A percentile compares a stretch with the other conserved stretches of the same genome.
Conservation (phyloP, 2,113 vertebrate species). For the Spea multiplicata region DNA sequence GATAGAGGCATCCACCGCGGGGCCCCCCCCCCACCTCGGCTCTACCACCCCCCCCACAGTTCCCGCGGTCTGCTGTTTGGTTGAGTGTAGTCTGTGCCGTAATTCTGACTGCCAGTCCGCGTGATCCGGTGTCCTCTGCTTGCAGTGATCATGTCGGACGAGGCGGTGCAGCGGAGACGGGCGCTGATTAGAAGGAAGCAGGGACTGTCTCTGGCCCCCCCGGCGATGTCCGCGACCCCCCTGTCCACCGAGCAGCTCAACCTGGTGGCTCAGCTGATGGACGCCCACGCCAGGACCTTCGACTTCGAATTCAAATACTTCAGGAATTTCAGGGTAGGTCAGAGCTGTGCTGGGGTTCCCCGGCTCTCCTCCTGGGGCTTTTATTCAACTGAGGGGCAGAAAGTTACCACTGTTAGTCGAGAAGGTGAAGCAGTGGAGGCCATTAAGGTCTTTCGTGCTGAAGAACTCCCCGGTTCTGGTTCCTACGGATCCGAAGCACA, state of each 20-base stretch:
- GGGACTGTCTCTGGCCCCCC: not conserved
- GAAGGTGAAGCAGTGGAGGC: too few relatives aligned
- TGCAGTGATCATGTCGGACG: constrained; percentile 71
- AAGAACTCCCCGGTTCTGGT: too few relatives aligned
- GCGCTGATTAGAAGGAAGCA: constrained; percentile 62
- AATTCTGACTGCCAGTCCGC: not conserved
- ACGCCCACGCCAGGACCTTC: constrained; percentile 63
- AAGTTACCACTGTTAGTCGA: too few relatives aligned
- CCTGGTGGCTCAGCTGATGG: constrained; percentile 60
- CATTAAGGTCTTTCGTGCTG: too few relatives aligned
- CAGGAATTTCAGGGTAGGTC: constrained; percentile 63
- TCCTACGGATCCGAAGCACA: too few relatives aligned
- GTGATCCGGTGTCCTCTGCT: not conserved
- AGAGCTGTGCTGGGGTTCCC: too few relatives aligned
- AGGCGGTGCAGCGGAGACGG: constrained; percentile 64
- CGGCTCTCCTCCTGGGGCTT: too few relatives aligned
- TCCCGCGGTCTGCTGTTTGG: too few relatives aligned
- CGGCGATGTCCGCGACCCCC: not conserved
- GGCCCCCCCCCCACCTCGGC: not conserved
- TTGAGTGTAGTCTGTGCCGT: too few relatives aligned
- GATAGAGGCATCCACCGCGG: too few relatives aligned
- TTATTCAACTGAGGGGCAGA: too few relatives aligned
- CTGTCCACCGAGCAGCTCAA: constrained; percentile 60
- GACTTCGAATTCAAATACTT: constrained; percentile 64
- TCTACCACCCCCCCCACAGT: not conserved